These are phyloP conservation scores for Morpho achilles DNA, from an alignment of 2,888 invertebrate species.

Conservation along the genomic window DNA sequence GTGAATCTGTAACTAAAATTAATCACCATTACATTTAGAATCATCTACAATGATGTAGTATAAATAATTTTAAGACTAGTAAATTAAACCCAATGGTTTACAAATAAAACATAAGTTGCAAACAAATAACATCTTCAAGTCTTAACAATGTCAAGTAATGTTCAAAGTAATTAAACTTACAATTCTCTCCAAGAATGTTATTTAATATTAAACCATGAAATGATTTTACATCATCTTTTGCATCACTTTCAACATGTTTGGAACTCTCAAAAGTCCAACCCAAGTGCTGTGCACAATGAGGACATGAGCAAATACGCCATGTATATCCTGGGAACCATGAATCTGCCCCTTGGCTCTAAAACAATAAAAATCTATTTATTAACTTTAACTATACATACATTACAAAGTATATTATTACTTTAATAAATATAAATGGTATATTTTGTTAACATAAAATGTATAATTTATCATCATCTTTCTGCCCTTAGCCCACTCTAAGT, in stretches of 20 bases:
- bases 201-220: conserved; percentile 70
- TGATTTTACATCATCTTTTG: conserved; percentile 37
- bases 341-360: conserved; percentile 75
- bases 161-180: conserved; percentile 42
- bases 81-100: too few species aligned
- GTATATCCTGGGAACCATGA: conserved; percentile 84
- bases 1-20: conserved; percentile 77
- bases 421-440: too few species aligned
- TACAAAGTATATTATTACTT: too few species aligned
- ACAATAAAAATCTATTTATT: background rate
- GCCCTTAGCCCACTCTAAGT: too few species aligned
- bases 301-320: conserved; percentile 81
- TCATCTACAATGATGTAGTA: background rate
- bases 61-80: too few species aligned
- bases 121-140: too few species aligned
- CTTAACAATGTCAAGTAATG: too few species aligned
- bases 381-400: background rate
- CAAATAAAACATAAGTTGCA: too few species aligned
- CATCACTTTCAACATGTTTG: conserved; percentile 33
- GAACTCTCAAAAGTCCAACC: conserved; percentile 81
- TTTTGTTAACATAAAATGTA: too few species aligned
- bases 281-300: conserved; percentile 79
- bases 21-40: conserved; percentile 22
- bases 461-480: too few species aligned
- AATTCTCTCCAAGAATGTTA: conserved; percentile 71